Evolutionary conservation across 2,888 invertebrate species (phyloP).

Genomic region (Tenthredo mesomela): DNA sequence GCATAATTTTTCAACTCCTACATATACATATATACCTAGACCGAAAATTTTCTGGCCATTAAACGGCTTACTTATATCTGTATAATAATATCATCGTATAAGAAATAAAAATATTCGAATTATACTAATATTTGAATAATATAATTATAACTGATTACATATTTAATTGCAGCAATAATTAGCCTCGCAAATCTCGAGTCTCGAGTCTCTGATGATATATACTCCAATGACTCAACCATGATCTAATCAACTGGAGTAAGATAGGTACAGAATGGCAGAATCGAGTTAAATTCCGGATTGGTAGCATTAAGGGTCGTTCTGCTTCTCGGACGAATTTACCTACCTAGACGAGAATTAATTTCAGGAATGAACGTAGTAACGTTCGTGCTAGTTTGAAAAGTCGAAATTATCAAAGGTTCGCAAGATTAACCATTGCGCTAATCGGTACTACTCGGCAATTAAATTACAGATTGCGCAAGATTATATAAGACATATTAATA

Average conservation of each 20-base stretch:
- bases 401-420: constrained; percentile 6
- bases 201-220: background rate
- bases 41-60: background rate
- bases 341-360: constrained; percentile 28
- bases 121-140: background rate
- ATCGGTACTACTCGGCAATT: constrained; percentile 1
- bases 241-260: constrained; percentile 29
- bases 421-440: background rate
- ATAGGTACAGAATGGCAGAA: constrained; percentile 5
- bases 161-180: background rate
- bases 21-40: background rate
- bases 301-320: constrained; percentile 15
- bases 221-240: background rate
- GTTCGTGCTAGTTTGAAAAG: constrained; percentile 10
- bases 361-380: background rate
- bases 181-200: background rate
- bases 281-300: constrained; percentile 9
- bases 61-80: background rate
- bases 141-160: background rate
- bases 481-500: background rate
- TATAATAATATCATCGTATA: background rate
- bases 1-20: constrained; percentile 25
- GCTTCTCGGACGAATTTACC: constrained; percentile 5
- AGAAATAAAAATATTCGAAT: background rate
- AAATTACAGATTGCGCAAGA: background rate